A percentile compares a stretch with the other conserved stretches of the same genome.
phyloP scores from a whole-genome alignment of 2,888 invertebrate species.

The Gnatocerus cornutus region DNA sequence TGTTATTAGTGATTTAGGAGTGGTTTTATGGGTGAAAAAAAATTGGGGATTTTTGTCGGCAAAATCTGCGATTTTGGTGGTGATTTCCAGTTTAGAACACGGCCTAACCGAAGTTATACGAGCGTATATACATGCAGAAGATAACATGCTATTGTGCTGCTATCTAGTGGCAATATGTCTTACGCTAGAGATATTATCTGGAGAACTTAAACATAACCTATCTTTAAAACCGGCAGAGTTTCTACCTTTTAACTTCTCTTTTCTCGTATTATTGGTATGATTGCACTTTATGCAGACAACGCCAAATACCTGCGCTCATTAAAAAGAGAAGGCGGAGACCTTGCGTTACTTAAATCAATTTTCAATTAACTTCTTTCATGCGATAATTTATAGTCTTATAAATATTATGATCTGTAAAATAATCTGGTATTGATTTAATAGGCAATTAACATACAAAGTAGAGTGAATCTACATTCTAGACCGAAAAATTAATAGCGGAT shows the following conservation, averaged over 20 bases:
- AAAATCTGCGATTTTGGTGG: background rate
- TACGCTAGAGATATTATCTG: constrained; percentile 66
- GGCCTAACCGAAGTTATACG: constrained; percentile 63
- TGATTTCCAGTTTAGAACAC: constrained; percentile 55
- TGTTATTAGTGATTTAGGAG: no score
- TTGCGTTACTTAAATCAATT: constrained; percentile 42
- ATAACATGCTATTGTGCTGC: constrained; percentile 68
- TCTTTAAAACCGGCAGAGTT: constrained; percentile 62
- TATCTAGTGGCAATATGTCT: constrained; percentile 69
- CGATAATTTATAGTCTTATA: constrained; percentile 34
- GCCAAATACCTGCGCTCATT: constrained; percentile 29
- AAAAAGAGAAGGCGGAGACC: constrained; percentile 30
- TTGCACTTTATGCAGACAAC: constrained; percentile 21
- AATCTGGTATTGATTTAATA: constrained; percentile 31
- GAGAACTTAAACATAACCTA: constrained; percentile 66
- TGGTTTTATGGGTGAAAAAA: no score
- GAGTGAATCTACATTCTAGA: constrained; percentile 16
- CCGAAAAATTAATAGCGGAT: constrained; percentile 27
- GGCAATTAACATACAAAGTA: constrained; percentile 39
- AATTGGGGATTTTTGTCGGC: background rate
- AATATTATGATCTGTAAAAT: constrained; percentile 23
- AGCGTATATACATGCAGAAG: constrained; percentile 65
- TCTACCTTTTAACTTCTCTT: constrained; percentile 49
- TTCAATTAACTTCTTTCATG: constrained; percentile 45
- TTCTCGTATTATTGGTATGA: constrained; percentile 24